Conservation (phyloP, 2,113 vertebrate species). For the Cyanocitta stelleri region DNA sequence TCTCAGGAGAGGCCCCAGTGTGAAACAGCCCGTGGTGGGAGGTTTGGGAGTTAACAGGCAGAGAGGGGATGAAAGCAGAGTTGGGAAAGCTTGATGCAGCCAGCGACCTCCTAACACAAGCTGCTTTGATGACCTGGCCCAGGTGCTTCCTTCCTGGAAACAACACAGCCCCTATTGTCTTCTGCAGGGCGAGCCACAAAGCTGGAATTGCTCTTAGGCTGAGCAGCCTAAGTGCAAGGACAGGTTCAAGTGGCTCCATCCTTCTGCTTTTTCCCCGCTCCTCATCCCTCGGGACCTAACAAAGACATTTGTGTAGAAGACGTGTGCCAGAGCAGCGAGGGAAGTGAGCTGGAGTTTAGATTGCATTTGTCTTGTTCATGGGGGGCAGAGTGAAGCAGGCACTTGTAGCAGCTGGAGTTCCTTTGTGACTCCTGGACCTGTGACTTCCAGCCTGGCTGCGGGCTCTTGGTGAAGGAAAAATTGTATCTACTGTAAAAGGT, state of each 20-base stretch:
- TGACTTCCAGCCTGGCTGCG: background rate
- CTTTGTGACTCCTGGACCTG: background rate
- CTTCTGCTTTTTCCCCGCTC: background rate
- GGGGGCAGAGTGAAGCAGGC: background rate
- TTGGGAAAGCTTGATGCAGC: background rate
- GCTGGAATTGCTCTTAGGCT: background rate
- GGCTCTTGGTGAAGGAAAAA: background rate
- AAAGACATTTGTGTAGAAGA: background rate
- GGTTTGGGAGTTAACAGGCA: slow-evolving; percentile 40
- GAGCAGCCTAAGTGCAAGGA: background rate
- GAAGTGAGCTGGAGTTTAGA: background rate
- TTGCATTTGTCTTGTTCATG: background rate
- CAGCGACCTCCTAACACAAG: slow-evolving; percentile 14
- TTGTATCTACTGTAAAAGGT: background rate
- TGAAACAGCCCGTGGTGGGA: background rate
- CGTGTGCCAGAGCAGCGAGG: background rate
- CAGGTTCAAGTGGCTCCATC: slow-evolving; percentile 15
- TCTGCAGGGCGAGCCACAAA: background rate
- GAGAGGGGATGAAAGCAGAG: background rate
- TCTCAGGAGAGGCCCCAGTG: fast-evolving
- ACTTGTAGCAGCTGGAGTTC: background rate
- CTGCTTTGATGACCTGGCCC: slow-evolving; percentile 47
- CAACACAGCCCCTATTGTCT: slow-evolving; percentile 50
- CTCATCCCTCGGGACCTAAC: background rate
- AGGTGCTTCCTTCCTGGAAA: slow-evolving; percentile 52